Percentiles rank a stretch among this genome's conserved stretches.
These are phyloP conservation scores for Bombus sylvicola DNA, from an alignment of 1,140 invertebrate genomes.

Conservation along the genomic window DNA sequence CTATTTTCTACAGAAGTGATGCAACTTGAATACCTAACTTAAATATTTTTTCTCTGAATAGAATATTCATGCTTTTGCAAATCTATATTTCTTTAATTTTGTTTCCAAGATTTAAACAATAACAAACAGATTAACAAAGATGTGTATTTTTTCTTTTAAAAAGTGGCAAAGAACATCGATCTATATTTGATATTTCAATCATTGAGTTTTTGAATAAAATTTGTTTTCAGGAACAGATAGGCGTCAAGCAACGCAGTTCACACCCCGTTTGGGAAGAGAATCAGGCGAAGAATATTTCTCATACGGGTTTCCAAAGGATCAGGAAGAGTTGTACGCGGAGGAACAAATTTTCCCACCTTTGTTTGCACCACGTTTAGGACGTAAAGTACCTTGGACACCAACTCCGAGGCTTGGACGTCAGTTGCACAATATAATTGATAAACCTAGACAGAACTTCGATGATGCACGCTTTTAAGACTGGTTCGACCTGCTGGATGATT, in stretches of 20 bases:
- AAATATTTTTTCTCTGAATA: not conserved
- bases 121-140: not conserved
- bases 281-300: slow-evolving; percentile 56
- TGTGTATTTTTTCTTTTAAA: not conserved
- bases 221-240: slow-evolving; percentile 54
- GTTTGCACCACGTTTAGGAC: slow-evolving; percentile 67
- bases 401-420: slow-evolving; percentile 66
- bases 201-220: not conserved
- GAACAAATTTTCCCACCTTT: slow-evolving; percentile 46
- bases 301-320: slow-evolving; percentile 22
- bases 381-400: slow-evolving; percentile 60
- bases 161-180: not conserved
- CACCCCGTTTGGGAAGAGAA: slow-evolving; percentile 75
- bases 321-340: slow-evolving; percentile 38
- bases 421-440: slow-evolving; percentile 51
- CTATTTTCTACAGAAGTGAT: not conserved
- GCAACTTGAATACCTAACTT: not conserved
- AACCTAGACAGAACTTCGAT: slow-evolving; percentile 38
- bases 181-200: not conserved
- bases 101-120: not conserved
- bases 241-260: slow-evolving; percentile 70
- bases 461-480: slow-evolving; percentile 38
- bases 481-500: not conserved
- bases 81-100: not conserved
- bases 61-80: not conserved